Base-by-base conservation (phyloP, 2,888 invertebrate species). In the Tolmerus cingulatus region DNA sequence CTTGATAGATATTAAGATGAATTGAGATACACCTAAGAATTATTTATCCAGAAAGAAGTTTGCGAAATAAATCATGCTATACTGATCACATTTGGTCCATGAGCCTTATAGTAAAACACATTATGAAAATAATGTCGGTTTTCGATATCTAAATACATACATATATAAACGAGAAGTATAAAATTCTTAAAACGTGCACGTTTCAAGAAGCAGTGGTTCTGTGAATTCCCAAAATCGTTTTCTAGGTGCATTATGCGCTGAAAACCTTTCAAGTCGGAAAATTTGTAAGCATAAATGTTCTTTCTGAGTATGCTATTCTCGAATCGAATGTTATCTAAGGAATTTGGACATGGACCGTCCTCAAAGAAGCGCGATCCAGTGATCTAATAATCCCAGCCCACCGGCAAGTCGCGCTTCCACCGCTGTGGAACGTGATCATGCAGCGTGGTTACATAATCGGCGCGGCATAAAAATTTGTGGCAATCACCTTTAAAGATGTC, bases 401-500 rank as follows among this genome's bases (percentile, higher is more conserved):
- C 27, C 66, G 66, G 4, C 23, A 7, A 19, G 19, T 19, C 34
- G 7, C 34, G 23, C 12, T 66, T 23, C 23, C 66, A 66, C 66
- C 19, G 66, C 66, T 66, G 8, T 16, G 12, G 19, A 43, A 14
- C 78, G 37, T 78, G 78, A 43, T 78, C 78, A 43, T 78, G 37
- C 78, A 78, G 19, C 40, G 23, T 19, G 14, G 27, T 78, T 78
- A 78, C 78, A 78, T 78, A 78, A 78, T 78, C 43, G 40, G 23
- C 5, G 12, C 43, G n/a, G 43, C 23, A 78, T 43, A 78, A 43
- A 78, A 19, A 40, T 78, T 78, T 40, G 78, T 78, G 78, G 78
- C 78, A 78, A 78, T 78, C 78, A 78, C 78, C 78, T 78, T 78
- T 78, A 78, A 78, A 78, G 46, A 37, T 40, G 78, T 78, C 78